These are phyloP conservation scores for Tricholaema leucomelas DNA, from an alignment of 2,113 vertebrate species.

Conservation along the genomic window DNA sequence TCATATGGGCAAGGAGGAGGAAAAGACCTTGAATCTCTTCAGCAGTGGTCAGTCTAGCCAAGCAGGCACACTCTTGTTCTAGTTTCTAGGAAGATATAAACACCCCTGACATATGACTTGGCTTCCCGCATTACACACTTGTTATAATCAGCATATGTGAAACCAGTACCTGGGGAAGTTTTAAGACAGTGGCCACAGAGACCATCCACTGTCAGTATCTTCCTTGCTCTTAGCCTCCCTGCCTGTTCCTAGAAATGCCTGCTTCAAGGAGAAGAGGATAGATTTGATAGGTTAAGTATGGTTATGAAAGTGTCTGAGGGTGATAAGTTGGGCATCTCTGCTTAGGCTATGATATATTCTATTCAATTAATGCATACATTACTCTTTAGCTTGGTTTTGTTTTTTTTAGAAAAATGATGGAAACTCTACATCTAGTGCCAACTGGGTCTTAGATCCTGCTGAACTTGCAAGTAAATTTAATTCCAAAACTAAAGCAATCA, in stretches of 20 bases:
- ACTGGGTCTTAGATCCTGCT: conserved; percentile 87
- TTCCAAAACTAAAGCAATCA: conserved; percentile 93
- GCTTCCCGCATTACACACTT: not conserved
- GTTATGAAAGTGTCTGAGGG: not conserved
- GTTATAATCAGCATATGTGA: not conserved
- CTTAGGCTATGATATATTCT: not conserved
- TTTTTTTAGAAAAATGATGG: conserved; percentile 75
- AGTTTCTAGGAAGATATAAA: not conserved
- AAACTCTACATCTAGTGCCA: conserved; percentile 77
- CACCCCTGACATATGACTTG: not conserved
- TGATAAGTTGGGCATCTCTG: not conserved
- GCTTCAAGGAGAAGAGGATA: not conserved
- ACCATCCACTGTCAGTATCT: not conserved
- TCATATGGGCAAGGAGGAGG: not conserved
- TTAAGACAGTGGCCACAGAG: not conserved
- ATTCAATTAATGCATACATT: not conserved
- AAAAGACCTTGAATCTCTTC: not conserved
- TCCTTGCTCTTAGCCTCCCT: not conserved
- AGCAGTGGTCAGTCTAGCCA: not conserved
- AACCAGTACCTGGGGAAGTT: not conserved
- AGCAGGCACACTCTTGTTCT: not conserved
- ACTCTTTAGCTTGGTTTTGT: not conserved
- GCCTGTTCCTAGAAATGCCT: not conserved
- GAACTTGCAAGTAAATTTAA: conserved; percentile 94
- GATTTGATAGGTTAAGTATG: not conserved